These are phyloP conservation scores for Phengaris arion DNA, from an alignment of 2,888 invertebrate genomes.

Conservation along the genomic window DNA sequence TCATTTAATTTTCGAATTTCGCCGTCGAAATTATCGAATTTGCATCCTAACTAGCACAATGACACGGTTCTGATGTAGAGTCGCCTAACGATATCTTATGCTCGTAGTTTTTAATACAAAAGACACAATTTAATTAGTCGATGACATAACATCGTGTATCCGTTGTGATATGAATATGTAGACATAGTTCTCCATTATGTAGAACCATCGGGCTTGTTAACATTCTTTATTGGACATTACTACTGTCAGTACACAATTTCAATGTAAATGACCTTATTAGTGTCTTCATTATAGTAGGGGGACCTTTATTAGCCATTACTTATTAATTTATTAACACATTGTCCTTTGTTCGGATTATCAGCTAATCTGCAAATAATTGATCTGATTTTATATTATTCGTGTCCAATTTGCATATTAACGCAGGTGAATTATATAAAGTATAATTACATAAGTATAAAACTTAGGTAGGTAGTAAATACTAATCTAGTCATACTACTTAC, in stretches of 20 bases:
- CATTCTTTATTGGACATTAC: neutral
- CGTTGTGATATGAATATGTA: slow-evolving; percentile 14
- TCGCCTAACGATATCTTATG: too few relatives aligned
- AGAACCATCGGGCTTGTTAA: slow-evolving; percentile 5
- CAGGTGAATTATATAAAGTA: neutral
- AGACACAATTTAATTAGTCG: neutral
- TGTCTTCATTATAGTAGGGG: neutral
- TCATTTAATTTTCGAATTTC: too few relatives aligned
- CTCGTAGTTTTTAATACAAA: too few relatives aligned
- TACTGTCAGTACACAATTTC: slow-evolving; percentile 1
- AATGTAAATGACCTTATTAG: slow-evolving; percentile 8
- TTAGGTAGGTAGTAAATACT: too few relatives aligned
- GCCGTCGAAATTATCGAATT: too few relatives aligned
- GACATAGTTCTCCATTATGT: neutral
- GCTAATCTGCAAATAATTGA: neutral
- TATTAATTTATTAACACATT: slow-evolving; percentile 5
- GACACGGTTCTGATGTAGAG: too few relatives aligned
- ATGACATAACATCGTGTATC: neutral
- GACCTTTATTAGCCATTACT: neutral
- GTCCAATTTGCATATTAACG: neutral
- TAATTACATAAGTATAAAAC: too few relatives aligned
- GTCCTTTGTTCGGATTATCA: neutral
- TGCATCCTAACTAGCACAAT: too few relatives aligned
- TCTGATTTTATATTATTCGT: neutral
- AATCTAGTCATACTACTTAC: too few relatives aligned